These are phyloP conservation scores for Caenorhabditis imperialis DNA, from an alignment of 2,888 invertebrate genomes.

Conservation along the genomic window DNA sequence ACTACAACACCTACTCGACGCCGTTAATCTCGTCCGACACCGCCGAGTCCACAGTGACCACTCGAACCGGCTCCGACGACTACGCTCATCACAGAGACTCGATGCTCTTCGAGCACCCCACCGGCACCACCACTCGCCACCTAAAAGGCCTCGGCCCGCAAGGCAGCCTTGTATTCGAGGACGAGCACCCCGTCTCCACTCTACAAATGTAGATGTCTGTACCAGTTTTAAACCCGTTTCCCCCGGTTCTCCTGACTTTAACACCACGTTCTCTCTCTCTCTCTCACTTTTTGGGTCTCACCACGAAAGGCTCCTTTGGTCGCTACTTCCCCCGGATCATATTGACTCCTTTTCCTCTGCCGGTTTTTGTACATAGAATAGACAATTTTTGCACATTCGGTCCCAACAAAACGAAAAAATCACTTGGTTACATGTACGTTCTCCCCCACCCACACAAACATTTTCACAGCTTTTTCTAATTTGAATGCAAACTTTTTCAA, in stretches of 20 bases:
- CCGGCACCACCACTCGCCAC: slow-evolving; percentile 55
- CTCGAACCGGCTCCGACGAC: slow-evolving; percentile 60
- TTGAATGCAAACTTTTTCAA: neutral
- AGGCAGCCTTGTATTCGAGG: slow-evolving; percentile 64
- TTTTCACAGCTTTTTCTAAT: neutral
- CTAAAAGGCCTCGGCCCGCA: slow-evolving; percentile 63
- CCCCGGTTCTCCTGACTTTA: neutral
- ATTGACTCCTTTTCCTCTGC: slow-evolving; percentile 20
- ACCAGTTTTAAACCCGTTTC: neutral
- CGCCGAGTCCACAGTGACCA: slow-evolving; percentile 68
- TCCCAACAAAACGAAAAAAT: slow-evolving; percentile 1
- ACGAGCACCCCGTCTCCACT: slow-evolving; percentile 24
- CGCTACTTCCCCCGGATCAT: slow-evolving; percentile 28
- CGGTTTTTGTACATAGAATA: slow-evolving; percentile 41
- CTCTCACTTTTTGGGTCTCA: slow-evolving; percentile 45
- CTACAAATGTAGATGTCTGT: slow-evolving; percentile 15
- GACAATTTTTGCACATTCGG: neutral
- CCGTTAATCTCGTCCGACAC: slow-evolving; percentile 66
- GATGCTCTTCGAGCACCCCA: slow-evolving; percentile 49
- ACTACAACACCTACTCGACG: slow-evolving; percentile 63
- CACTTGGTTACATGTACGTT: slow-evolving; percentile 40
- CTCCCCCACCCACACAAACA: too few relatives aligned
- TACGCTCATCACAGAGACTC: slow-evolving; percentile 44
- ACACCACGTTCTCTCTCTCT: neutral
- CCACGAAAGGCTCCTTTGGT: slow-evolving; percentile 29